A percentile compares a stretch with the other conserved stretches of the same genome.
Evolutionary conservation across 1,140 invertebrate species (phyloP).

Genomic region (Drosophila jambulina): DNA sequence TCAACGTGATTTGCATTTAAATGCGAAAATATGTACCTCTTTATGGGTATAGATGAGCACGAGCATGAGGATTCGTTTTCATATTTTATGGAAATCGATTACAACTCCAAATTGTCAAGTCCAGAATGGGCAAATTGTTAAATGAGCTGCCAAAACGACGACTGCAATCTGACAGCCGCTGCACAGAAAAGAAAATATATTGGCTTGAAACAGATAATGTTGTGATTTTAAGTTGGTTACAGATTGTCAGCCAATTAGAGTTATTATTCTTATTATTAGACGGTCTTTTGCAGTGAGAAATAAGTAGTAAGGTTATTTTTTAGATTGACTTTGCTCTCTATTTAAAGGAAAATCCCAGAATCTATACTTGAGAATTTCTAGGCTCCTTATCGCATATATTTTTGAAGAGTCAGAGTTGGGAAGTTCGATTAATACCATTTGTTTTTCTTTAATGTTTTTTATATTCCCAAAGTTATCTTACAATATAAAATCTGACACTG

Average conservation of each 20-base stretch:
- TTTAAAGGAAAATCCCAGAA: neutral
- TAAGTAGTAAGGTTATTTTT: neutral
- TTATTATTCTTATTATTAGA: neutral
- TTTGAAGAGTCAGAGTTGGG: neutral
- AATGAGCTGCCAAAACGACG: conserved; percentile 75
- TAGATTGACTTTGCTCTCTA: neutral
- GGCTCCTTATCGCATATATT: neutral
- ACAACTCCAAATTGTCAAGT: conserved; percentile 40
- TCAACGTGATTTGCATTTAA: conserved; percentile 78
- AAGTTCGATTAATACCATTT: neutral
- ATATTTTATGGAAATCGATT: conserved; percentile 57
- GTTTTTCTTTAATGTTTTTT: neutral
- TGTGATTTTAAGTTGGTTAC: neutral
- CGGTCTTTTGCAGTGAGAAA: neutral
- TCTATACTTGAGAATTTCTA: neutral
- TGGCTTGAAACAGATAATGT: neutral
- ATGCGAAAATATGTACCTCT: conserved; percentile 53
- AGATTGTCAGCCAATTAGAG: neutral
- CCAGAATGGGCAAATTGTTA: conserved; percentile 60
- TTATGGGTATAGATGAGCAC: conserved; percentile 18
- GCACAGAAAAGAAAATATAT: neutral
- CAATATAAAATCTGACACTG: neutral
- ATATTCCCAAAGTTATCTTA: no score
- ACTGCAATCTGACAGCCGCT: conserved; percentile 55
- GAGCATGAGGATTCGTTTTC: conserved; percentile 37